Base-by-base conservation (phyloP, 2,113 vertebrate species). In the Mus pahari region DNA sequence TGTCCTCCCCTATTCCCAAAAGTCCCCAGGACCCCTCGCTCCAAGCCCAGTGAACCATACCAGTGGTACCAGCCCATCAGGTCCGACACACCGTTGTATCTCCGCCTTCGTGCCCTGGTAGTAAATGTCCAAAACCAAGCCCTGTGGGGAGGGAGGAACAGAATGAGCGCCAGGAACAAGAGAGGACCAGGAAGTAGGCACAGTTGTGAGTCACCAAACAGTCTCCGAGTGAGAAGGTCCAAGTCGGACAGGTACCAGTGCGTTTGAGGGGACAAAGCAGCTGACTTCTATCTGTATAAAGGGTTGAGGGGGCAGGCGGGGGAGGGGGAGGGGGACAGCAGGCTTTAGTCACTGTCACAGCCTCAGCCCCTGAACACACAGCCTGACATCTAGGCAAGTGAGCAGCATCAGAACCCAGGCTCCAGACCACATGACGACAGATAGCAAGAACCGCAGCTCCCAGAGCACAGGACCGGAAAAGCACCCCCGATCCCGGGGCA, bases 61-160 rank as follows among this genome's bases (percentile, higher is more conserved):
- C 99, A 99, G 98, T 0, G 99, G 99, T 70, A 99, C 99, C 0
- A 98, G 99, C 93, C 99, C 98, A 0, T 99, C 99, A 2, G 98
- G 96, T 97, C 98, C 95, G 0, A 97, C 50, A 0, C 99, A 99
- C 77, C 66, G 98, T 39, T 91, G 98, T 89, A 99, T 99, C 98
- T 98, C 98, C 45, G 98, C 98, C 71, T 98, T 97, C 0, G 99
- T 98, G 84, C 99, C 99, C 92, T 92, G 99, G 97, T 99, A 99
- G 97, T 99, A 96, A 96, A 99, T 99, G 98, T 99, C 98, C 2
- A 10, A 77, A 88, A 99, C 99, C 8, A 97, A 70, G 36, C 98
- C 99, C 99, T 99, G 31, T 99, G n/a, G 0, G 87, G 33, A 64
- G 39, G 0, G 78, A 89, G 19, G 10, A 39, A 82, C n/a, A 93